phyloP scores from a whole-genome alignment of 2,888 invertebrate species.

The Metallyticus violacea region DNA sequence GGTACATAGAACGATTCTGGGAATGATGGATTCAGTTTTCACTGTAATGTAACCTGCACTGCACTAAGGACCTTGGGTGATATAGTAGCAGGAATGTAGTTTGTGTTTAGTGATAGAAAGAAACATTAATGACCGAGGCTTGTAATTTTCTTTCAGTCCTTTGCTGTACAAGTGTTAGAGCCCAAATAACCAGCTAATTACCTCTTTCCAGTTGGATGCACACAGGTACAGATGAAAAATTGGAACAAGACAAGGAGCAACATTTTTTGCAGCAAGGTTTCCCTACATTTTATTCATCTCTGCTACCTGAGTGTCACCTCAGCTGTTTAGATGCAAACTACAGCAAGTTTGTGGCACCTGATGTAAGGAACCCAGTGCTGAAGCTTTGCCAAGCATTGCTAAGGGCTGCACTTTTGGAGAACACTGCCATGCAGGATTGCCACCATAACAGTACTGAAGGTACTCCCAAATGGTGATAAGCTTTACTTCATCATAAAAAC shows the following conservation, averaged over 20 bases:
- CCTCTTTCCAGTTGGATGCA: neutral
- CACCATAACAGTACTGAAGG: conserved; percentile 35
- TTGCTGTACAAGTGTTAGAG: neutral
- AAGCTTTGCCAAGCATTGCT: conserved; percentile 45
- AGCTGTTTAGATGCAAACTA: conserved; percentile 45
- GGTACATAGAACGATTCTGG: too few relatives aligned
- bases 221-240: neutral
- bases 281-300: conserved; percentile 46
- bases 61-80: too few relatives aligned
- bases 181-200: neutral
- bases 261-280: conserved; percentile 41
- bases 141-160: too few relatives aligned
- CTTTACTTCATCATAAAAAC: too few relatives aligned
- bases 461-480: conserved; percentile 31
- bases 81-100: too few relatives aligned
- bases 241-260: neutral
- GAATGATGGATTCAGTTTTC: too few relatives aligned
- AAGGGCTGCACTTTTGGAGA: conserved; percentile 45
- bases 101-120: too few relatives aligned
- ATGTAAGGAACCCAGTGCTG: conserved; percentile 42
- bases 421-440: conserved; percentile 43
- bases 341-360: conserved; percentile 43
- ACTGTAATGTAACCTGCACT: too few relatives aligned
- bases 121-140: too few relatives aligned
- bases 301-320: conserved; percentile 41